These are phyloP conservation scores for Diorhabda sublineata DNA, from an alignment of 1,140 invertebrate species.

Conservation along the genomic window DNA sequence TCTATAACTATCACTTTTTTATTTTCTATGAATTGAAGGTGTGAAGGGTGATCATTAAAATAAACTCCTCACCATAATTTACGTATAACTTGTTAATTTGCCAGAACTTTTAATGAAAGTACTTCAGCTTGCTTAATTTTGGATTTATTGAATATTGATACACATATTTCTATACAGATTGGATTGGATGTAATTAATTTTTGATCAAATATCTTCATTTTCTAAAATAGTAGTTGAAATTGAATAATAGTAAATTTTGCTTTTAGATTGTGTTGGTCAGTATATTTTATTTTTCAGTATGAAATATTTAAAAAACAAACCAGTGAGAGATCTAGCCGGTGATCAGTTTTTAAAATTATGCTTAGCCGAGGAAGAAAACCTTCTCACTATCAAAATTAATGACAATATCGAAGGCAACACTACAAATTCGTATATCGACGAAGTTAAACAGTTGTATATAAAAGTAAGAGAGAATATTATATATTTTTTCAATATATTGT, in stretches of 20 bases:
- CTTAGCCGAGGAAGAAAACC: conserved; percentile 83
- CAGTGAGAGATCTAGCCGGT: conserved; percentile 80
- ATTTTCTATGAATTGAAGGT: no score
- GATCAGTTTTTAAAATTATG: conserved; percentile 86
- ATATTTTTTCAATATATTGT: no score
- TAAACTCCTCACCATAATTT: no score
- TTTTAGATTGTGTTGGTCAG: neutral
- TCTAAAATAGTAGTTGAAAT: neutral
- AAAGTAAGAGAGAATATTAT: conserved; percentile 6
- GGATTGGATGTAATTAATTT: neutral
- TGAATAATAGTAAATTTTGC: neutral
- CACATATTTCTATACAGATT: neutral
- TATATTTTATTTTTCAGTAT: conserved; percentile 54
- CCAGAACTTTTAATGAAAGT: no score
- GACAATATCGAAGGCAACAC: conserved; percentile 77
- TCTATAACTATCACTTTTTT: no score
- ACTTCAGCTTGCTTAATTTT: no score
- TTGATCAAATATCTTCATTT: neutral
- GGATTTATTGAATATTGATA: neutral
- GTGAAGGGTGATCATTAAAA: no score
- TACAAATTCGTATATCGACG: conserved; percentile 75
- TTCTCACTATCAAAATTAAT: conserved; percentile 69
- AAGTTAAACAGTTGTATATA: conserved; percentile 85
- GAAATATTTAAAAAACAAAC: conserved; percentile 95
- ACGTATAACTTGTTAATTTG: no score